Percentiles rank a stretch among this genome's conserved stretches.
These are phyloP conservation scores for Stenolophus ochropezus DNA, from an alignment of 2,888 invertebrate species.

Conservation along the genomic window DNA sequence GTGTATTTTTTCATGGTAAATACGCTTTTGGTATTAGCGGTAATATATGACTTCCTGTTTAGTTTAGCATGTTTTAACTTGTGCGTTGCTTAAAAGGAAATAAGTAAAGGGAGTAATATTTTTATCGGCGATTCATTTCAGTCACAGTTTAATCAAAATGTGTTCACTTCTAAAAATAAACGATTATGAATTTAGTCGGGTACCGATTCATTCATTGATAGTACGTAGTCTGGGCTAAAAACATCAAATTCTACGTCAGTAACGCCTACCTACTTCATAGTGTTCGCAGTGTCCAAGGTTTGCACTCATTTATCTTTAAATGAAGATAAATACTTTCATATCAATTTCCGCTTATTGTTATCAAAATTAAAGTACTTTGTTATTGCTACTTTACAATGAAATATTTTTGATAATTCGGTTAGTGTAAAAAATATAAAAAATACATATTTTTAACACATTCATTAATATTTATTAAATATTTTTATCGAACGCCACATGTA, in stretches of 20 bases:
- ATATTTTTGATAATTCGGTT: background rate
- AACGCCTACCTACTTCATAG: background rate
- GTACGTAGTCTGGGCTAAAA: background rate
- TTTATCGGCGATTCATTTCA: background rate
- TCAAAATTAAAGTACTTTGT: background rate
- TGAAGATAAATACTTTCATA: background rate
- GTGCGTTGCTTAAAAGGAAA: background rate
- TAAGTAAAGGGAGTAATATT: background rate
- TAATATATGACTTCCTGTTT: background rate
- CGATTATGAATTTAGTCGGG: slow-evolving; percentile 24
- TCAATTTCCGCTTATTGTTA: slow-evolving; percentile 9
- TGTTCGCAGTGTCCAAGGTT: background rate
- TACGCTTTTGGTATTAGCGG: background rate
- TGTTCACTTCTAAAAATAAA: slow-evolving; percentile 47
- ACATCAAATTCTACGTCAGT: background rate
- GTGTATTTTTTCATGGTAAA: background rate
- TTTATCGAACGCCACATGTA: too few species aligned
- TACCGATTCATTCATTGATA: slow-evolving; percentile 6
- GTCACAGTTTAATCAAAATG: slow-evolving; percentile 11
- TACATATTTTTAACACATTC: background rate
- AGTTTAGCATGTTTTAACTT: background rate
- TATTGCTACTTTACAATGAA: background rate
- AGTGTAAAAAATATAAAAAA: background rate
- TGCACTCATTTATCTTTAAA: background rate
- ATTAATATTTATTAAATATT: background rate